Conservation (phyloP, 2,797 vertebrate genomes). For the Myotis findleyi region DNA sequence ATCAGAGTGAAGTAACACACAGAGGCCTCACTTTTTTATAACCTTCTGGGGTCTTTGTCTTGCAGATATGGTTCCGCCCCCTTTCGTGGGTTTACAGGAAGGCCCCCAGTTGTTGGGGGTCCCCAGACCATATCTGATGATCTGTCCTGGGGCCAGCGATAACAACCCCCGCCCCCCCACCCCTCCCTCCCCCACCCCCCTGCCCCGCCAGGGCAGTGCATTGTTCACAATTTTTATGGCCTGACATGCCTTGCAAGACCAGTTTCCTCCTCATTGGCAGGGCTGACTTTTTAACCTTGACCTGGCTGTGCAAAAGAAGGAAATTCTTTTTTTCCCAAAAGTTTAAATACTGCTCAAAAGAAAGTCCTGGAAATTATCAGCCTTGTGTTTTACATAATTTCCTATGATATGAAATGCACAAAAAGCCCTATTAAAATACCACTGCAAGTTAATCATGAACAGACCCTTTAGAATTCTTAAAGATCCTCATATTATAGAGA, state of each 20-base stretch:
- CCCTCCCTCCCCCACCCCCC: no score
- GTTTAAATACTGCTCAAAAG: slow-evolving; percentile 8
- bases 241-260: neutral
- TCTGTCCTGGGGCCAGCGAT: no score
- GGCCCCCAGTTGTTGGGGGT: no score
- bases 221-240: no score
- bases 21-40: no score
- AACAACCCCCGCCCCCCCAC: no score
- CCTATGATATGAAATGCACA: slow-evolving; percentile 45
- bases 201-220: no score
- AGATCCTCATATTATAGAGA: slow-evolving; percentile 44
- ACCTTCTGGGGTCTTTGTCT: no score
- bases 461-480: slow-evolving; percentile 67
- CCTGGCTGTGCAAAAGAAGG: neutral
- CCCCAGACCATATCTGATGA: no score
- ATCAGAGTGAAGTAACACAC: no score
- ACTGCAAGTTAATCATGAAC: slow-evolving; percentile 12
- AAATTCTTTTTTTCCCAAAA: neutral
- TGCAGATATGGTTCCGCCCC: no score
- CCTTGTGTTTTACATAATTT: slow-evolving; percentile 46
- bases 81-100: no score
- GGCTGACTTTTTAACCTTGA: neutral
- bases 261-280: neutral
- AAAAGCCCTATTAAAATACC: slow-evolving; percentile 58
- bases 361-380: slow-evolving; percentile 13